These are phyloP conservation scores for Gordius sp. DNA, from an alignment of 2,888 invertebrate species.

Conservation along the genomic window DNA sequence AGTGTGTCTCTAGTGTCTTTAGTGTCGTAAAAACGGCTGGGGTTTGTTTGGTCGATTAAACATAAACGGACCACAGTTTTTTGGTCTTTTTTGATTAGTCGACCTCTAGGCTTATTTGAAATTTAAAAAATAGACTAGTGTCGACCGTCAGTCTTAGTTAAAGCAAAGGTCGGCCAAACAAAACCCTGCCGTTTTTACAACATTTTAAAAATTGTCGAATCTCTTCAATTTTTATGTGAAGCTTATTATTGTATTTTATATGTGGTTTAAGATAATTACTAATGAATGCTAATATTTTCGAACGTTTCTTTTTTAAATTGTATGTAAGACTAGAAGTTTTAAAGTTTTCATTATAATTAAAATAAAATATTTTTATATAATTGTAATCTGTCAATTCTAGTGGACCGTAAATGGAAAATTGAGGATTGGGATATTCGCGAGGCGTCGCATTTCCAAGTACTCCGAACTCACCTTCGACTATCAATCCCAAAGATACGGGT, in stretches of 20 bases:
- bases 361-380: constrained; percentile 16
- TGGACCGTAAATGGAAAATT: constrained; percentile 42
- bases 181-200: too few species aligned
- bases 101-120: too few species aligned
- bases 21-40: too few species aligned
- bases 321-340: too few species aligned
- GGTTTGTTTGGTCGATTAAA: too few species aligned
- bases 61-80: too few species aligned
- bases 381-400: constrained; percentile 24
- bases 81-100: too few species aligned
- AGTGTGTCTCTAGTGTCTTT: constrained; percentile 27
- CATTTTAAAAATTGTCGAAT: constrained; percentile 16
- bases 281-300: too few species aligned
- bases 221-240: constrained; percentile 10
- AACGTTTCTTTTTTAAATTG: too few species aligned
- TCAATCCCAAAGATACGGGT: constrained; percentile 85
- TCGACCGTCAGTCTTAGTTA: background rate
- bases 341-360: constrained; percentile 15
- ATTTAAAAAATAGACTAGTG: constrained; percentile 9
- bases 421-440: constrained; percentile 82
- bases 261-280: too few species aligned
- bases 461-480: constrained; percentile 98
- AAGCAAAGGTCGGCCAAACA: too few species aligned
- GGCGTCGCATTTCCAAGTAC: constrained; percentile 47
- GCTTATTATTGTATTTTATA: constrained; percentile 16